phyloP scores from a whole-genome alignment of 1,140 invertebrate genomes.

The Camponotus vicinus region DNA sequence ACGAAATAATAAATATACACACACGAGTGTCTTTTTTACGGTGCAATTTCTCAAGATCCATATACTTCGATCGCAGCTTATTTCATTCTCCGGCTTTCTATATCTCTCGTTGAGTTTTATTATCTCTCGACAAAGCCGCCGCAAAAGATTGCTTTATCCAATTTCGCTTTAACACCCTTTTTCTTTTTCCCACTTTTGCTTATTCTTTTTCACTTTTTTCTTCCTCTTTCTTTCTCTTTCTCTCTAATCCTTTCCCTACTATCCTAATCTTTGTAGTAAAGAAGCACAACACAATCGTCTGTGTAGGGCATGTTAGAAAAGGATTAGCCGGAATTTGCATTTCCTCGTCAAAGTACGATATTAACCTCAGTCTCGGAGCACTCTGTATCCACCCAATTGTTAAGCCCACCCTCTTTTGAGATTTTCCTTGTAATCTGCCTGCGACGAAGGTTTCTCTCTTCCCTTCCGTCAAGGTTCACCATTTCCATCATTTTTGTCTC shows the following conservation, averaged over 20 bases:
- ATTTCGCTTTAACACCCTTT: not conserved
- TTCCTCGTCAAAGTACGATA: constrained; percentile 4
- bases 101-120: not conserved
- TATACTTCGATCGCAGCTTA: not conserved
- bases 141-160: not conserved
- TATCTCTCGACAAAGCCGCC: not conserved
- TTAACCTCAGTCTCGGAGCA: not conserved
- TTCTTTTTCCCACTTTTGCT: too few species aligned
- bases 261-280: not conserved
- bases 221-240: not conserved
- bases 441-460: not conserved
- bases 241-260: not conserved
- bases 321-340: constrained; percentile 4
- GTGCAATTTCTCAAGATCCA: constrained; percentile 5
- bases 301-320: constrained; percentile 6
- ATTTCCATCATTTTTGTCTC: not conserved
- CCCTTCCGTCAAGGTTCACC: not conserved
- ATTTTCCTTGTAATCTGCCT: constrained; percentile 21
- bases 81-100: not conserved
- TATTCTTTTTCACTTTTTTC: not conserved
- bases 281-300: not conserved
- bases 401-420: constrained; percentile 5
- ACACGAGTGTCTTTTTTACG: not conserved
- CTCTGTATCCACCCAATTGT: not conserved
- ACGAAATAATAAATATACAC: not conserved